Conservation (phyloP, 2,113 vertebrate species). For the Baryphthengus martii region DNA sequence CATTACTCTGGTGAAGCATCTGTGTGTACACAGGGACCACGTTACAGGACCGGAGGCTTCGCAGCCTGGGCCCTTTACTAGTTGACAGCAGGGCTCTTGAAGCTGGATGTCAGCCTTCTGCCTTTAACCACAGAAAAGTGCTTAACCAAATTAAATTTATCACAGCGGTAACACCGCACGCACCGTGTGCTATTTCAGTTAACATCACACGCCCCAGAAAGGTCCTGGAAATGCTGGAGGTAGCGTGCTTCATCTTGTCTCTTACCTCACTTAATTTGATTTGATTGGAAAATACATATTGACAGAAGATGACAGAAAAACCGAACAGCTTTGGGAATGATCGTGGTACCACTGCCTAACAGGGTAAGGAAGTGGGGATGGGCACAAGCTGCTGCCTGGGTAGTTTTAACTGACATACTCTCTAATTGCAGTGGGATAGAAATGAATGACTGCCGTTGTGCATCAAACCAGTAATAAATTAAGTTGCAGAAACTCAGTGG, state of each 20-base stretch:
- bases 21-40: background rate
- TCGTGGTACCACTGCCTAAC: background rate
- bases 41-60: background rate
- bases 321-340: background rate
- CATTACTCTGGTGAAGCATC: background rate
- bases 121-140: fast-evolving
- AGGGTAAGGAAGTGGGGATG: background rate
- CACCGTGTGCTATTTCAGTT: background rate
- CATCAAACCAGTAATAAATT: background rate
- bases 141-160: background rate
- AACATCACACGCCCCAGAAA: background rate
- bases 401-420: background rate
- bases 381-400: background rate
- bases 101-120: background rate
- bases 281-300: background rate
- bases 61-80: background rate
- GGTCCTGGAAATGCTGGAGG: background rate
- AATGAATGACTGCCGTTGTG: background rate
- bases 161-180: fast-evolving
- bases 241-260: background rate
- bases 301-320: background rate
- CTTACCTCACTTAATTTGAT: background rate
- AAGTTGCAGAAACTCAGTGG: background rate
- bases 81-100: background rate
- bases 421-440: background rate